Evolutionary conservation across 1,140 invertebrate genomes (phyloP).

Genomic region (Pogonus chalceus): DNA sequence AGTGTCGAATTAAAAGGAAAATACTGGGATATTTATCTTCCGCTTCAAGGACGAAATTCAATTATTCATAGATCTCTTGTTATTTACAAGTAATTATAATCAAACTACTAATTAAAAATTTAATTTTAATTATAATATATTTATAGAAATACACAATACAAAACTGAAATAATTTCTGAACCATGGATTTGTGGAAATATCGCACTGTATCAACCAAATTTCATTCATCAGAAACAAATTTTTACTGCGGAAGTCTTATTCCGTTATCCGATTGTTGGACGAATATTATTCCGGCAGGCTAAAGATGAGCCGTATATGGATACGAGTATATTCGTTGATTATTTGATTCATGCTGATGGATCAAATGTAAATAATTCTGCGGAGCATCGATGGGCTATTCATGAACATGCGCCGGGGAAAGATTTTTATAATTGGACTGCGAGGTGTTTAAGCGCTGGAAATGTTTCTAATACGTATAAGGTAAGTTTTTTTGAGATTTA

Average conservation of each 20-base stretch:
- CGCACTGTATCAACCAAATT: constrained; percentile 50
- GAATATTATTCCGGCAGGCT: constrained; percentile 71
- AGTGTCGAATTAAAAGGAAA: constrained; percentile 58
- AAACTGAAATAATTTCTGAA: constrained; percentile 41
- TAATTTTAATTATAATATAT: constrained; percentile 13
- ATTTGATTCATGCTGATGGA: constrained; percentile 80
- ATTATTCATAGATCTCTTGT: constrained; percentile 74
- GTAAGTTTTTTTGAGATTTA: constrained; percentile 50
- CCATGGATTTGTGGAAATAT: constrained; percentile 61
- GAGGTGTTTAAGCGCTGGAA: constrained; percentile 71
- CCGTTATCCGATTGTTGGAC: constrained; percentile 79
- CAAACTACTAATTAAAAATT: constrained; percentile 6
- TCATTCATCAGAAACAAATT: constrained; percentile 59
- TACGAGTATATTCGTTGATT: constrained; percentile 65
- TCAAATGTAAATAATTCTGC: constrained; percentile 65
- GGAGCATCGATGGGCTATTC: constrained; percentile 62
- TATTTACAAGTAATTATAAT: constrained; percentile 56
- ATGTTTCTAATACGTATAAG: constrained; percentile 69
- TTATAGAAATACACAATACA: constrained; percentile 25
- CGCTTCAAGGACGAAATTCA: constrained; percentile 69
- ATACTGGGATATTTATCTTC: constrained; percentile 79
- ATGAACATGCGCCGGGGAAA: constrained; percentile 51
- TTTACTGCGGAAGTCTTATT: constrained; percentile 63
- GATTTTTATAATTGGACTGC: constrained; percentile 88
- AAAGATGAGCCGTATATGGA: constrained; percentile 68